Evolutionary conservation across 2,888 invertebrate genomes (phyloP).

Genomic region (Coenonympha glycerion): DNA sequence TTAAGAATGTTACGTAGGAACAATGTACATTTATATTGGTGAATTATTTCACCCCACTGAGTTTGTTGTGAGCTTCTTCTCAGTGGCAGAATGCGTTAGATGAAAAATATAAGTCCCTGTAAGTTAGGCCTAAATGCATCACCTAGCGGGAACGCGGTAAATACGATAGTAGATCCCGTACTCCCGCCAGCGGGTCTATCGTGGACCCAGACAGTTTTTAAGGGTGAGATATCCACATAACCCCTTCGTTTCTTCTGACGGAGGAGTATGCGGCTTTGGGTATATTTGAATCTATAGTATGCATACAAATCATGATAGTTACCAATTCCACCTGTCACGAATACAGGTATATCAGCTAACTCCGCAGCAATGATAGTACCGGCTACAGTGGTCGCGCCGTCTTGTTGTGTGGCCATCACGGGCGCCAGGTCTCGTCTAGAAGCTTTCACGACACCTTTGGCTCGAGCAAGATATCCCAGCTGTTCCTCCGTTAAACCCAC

Average conservation of each 20-base stretch:
- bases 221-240: too few relatives aligned
- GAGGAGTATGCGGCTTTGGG: not conserved
- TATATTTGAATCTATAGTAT: not conserved
- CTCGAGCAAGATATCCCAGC: constrained; percentile 79
- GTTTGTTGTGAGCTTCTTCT: too few relatives aligned
- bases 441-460: constrained; percentile 82
- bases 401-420: constrained; percentile 79
- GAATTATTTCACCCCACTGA: too few relatives aligned
- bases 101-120: too few relatives aligned
- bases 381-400: constrained; percentile 97
- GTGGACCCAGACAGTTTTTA: not conserved
- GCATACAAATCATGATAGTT: too few relatives aligned
- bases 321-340: constrained; percentile 93
- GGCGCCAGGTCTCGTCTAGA: constrained; percentile 91
- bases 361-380: constrained; percentile 93
- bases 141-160: too few relatives aligned
- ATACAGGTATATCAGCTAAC: constrained; percentile 87
- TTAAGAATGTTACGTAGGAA: too few relatives aligned
- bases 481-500: constrained; percentile 83
- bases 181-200: not conserved
- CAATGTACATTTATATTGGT: too few relatives aligned
- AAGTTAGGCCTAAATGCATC: too few relatives aligned
- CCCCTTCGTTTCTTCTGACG: too few relatives aligned
- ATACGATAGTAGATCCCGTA: too few relatives aligned
- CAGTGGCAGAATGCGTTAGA: too few relatives aligned